Percentiles rank a stretch among this genome's conserved stretches.
Conservation (phyloP, 37 sponge, comb jelly and placozoan genomes). For the Hexactinellida sp. region DNA sequence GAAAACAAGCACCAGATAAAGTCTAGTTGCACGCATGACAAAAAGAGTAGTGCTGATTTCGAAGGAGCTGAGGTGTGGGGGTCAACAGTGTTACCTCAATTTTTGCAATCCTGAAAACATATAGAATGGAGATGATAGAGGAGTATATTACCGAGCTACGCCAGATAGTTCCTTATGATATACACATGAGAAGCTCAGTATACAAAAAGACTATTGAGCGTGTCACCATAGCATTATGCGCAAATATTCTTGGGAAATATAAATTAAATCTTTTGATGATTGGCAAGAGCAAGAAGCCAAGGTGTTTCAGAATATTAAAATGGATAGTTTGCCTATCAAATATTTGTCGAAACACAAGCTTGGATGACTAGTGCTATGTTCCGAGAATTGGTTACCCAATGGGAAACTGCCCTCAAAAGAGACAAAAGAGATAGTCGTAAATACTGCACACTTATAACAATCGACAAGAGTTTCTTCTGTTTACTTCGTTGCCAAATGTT, state of each 20-base stretch:
- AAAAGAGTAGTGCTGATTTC: conserved; percentile 13
- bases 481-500: not conserved
- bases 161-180: not conserved
- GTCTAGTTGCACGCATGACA: not conserved
- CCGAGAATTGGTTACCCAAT: not conserved
- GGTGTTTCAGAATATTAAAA: conserved; percentile 18
- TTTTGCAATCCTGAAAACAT: conserved; percentile 10
- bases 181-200: not conserved
- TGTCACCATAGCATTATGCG: conserved; percentile 10
- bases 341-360: not conserved
- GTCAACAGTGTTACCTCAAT: conserved; percentile 7
- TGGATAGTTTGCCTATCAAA: not conserved
- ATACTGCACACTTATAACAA: conserved; percentile 16
- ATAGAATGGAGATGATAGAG: conserved; percentile 17
- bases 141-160: conserved; percentile 1
- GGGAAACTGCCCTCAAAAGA: not conserved
- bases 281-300: conserved; percentile 25
- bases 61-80: conserved; percentile 7
- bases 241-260: conserved; percentile 16
- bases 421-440: too few species aligned
- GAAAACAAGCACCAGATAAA: conserved; percentile 14
- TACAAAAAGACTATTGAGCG: conserved; percentile 7
- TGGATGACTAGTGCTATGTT: conserved; percentile 20
- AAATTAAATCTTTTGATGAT: conserved; percentile 19
- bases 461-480: not conserved